Evolutionary conservation across 2,797 vertebrate genomes (phyloP), one percentile per base, ranked within the genome.

Genomic region (Neosalanx taihuensis): DNA sequence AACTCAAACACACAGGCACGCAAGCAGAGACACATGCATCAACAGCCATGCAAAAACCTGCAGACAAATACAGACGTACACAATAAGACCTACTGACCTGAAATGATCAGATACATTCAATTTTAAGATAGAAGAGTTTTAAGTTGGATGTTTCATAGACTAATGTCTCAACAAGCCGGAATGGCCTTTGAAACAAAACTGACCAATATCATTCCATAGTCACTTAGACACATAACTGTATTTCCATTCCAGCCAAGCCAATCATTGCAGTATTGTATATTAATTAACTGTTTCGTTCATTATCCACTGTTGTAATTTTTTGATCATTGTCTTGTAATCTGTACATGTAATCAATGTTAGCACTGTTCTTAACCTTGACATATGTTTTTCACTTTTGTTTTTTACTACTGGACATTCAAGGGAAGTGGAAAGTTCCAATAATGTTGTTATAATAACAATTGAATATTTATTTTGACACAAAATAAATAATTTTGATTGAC

Each of bases 401-500:
- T 82, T 57, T 70, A 26, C 66, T 41, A 58, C 41, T 69, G 49
- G 68, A 70, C 53, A 64, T 59, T 67, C 70, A 70, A 53, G 69
- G 72, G 68, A 74, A 77, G 63, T 20, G 17, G 53, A 80, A 76
- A 62, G 67, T 56, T 68, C 5, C 30, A 72, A 72, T 51, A 12
- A 67, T 67, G 69, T 79, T 67, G 17, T 75, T 81, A 63, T 72
- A 79, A 64, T 75, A 82, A 82, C 79, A 83, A 78, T 81, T 59
- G 69, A 72, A 80, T 89, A 87, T 88, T 89, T 89, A 84, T 88
- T 87, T 85, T 26, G 23, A 26, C 23, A 26, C 23, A 26, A 26
- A 26, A 26, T 26, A 26, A 26, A 26, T 26, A 26, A 26, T 26
- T 26, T 80, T 77, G 64, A 49, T 76, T 71, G 67, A 75, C 69